Percentiles rank a stretch among this genome's conserved stretches.
phyloP scores from a whole-genome alignment of 2,113 vertebrate species.

The Helogale parvula region DNA sequence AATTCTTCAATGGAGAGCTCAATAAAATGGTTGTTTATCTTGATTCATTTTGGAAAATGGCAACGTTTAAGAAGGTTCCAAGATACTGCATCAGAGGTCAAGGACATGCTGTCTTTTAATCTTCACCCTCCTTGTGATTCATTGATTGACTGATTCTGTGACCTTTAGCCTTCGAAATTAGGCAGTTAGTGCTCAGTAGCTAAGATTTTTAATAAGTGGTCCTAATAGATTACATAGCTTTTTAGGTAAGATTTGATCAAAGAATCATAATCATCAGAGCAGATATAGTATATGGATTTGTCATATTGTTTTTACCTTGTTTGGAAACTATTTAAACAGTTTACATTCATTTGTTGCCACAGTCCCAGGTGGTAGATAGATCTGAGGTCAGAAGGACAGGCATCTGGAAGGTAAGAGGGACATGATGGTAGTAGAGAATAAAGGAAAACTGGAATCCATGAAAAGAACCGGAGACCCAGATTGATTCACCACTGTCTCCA shows the following conservation, averaged over 20 bases:
- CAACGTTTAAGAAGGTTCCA: not conserved
- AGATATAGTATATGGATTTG: not conserved
- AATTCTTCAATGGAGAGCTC: conserved; percentile 69
- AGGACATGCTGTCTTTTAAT: not conserved
- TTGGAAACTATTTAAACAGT: not conserved
- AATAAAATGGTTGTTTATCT: conserved; percentile 46
- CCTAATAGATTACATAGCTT: not conserved
- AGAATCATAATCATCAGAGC: not conserved
- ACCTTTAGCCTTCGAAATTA: not conserved
- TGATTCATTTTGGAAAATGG: conserved; percentile 21
- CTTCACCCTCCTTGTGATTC: not conserved
- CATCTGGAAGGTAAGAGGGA: not conserved
- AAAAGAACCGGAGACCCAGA: not conserved
- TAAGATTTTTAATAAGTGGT: not conserved
- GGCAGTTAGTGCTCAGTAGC: not conserved
- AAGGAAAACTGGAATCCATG: not conserved
- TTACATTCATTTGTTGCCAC: not conserved
- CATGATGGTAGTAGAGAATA: not conserved
- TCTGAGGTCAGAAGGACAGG: not conserved
- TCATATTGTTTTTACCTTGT: not conserved
- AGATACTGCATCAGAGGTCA: not conserved
- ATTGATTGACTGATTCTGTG: not conserved
- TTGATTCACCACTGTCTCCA: not conserved
- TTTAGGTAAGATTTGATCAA: not conserved
- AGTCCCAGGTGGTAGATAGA: not conserved